Base-by-base conservation (phyloP, 1,140 invertebrate species). In the Drosophila orena region DNA sequence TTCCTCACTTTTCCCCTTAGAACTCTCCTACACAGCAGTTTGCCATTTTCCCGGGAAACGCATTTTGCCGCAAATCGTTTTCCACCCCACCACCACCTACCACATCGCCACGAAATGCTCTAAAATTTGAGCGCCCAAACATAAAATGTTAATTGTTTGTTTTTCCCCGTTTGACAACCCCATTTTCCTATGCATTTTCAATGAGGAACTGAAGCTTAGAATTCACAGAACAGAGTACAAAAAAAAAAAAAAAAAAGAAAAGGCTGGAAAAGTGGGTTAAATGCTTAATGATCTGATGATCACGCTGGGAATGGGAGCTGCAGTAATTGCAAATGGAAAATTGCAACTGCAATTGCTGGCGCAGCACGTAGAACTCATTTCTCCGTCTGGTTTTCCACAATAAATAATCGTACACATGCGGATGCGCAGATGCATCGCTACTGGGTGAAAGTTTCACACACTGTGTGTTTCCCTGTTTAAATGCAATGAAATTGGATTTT, bases 81-180 rank as follows among this genome's bases (percentile, higher is more conserved):
- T 53, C 35, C 27, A 15, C 34, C 34, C 17, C 57, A 15, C 14
- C 11, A 11, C 37, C 14, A 4, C 11, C 37, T 4, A 4, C 35
- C 35, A 1, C 35, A 1, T 12, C n/a, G 38, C 17, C 11, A 5
- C 11, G 50, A 54, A 64, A 37, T 17, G 49, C 50, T 62, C 58
- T 49, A 44, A 62, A 62, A 73, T 72, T 46, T 75, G 71, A n/a
- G 50, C 46, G 62, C 34, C 43, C 34, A 43, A 69, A 75, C 61
- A 52, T 65, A 58, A 75, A 75, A 75, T 75, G 72, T 75, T 75
- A 75, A 75, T 75, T 75, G 71, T 77, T 68, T 69, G 73, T 69
- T 60, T 65, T 65, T 70, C 54, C 42, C 43, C 37, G 49, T 54
- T 68, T 69, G 65, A 66, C 47, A 65, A 20, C 22, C 34, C 40